Evolutionary conservation across 2,888 invertebrate genomes (phyloP).

Genomic region (Linnaemya tessellans): DNA sequence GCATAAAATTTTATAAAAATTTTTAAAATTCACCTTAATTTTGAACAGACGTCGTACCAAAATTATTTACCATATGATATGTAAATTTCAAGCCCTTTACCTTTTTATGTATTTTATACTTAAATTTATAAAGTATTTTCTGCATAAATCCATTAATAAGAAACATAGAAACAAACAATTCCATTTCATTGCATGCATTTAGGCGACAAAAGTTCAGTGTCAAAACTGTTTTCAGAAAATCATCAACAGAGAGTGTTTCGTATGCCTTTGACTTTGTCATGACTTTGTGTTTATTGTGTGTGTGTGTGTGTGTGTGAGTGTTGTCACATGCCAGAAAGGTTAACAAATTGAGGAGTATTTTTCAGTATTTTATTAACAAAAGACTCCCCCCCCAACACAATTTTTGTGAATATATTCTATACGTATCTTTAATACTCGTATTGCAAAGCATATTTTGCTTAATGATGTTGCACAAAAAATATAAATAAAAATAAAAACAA

Average conservation of each 20-base stretch:
- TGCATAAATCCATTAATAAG: no score
- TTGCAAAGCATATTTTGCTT: conserved; percentile 7
- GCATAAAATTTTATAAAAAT: no score
- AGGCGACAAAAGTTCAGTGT: conserved; percentile 46
- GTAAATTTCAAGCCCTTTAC: no score
- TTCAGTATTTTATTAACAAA: background rate
- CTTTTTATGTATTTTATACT: no score
- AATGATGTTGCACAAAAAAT: conserved; percentile 45
- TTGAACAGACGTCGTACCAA: no score
- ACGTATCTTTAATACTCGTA: background rate
- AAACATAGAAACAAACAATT: background rate
- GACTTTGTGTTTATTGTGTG: conserved; percentile 24
- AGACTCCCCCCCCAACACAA: no score
- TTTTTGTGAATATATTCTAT: background rate
- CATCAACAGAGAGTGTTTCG: conserved; percentile 12
- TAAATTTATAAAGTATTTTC: no score
- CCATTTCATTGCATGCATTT: conserved; percentile 45
- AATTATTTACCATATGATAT: no score
- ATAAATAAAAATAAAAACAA: background rate
- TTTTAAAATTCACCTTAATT: no score
- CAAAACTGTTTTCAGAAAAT: conserved; percentile 34
- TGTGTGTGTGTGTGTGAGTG: background rate
- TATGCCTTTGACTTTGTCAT: conserved; percentile 38
- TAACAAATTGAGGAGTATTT: background rate
- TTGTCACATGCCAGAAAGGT: no score